Base-by-base conservation (phyloP, 2,113 vertebrate genomes). In the Syrrhaptes paradoxus region DNA sequence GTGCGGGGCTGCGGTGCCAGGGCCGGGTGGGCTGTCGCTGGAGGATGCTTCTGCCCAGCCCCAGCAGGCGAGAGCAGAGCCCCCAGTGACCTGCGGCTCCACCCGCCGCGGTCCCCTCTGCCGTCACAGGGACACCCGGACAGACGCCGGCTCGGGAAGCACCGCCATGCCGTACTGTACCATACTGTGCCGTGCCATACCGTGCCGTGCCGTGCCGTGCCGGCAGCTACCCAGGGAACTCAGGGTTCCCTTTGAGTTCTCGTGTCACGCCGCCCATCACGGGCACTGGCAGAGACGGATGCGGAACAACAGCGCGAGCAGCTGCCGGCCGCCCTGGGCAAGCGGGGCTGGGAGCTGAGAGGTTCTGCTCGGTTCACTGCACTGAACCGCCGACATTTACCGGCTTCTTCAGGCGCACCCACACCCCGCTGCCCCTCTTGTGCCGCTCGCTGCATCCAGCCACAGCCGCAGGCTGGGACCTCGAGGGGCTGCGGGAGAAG, bases 161-260 rank as follows among this genome's bases (percentile, higher is more conserved):
- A 36, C 36, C 36, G 36, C 36, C 36, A 9, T 36, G 36, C 36
- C 36, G 36, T 36, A 36, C 36, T 36, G 36, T 9, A 9, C n/a
- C n/a, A n/a, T n/a, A n/a, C 36, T 36, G 36, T 36, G 9, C 36
- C 36, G 36, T 36, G 36, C 36, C 36, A 36, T 36, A 8, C 36
- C 38, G 38, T 11, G 38, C 38, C 38, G 38, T 1, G 3, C 41
- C 0, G 4, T 45, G 49, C 24, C 2, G 2, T 12, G n/a, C 54
- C 1, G 2, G 54, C 26, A 45, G 38, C 17, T 49, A 20, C 9
- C 20, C 36, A 17, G 20, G 28, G 29, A 68, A 61, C 46, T n/a
- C 28, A n/a, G 62, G 17, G 36, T 10, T 62, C 29, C 68, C 48
- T 41, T 17, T 22, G 29, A 52, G 51, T 49, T 36, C 54, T 25